Evolutionary conservation across 1,140 invertebrate genomes (phyloP).

Genomic region (Pentalonia nigronervosa): DNA sequence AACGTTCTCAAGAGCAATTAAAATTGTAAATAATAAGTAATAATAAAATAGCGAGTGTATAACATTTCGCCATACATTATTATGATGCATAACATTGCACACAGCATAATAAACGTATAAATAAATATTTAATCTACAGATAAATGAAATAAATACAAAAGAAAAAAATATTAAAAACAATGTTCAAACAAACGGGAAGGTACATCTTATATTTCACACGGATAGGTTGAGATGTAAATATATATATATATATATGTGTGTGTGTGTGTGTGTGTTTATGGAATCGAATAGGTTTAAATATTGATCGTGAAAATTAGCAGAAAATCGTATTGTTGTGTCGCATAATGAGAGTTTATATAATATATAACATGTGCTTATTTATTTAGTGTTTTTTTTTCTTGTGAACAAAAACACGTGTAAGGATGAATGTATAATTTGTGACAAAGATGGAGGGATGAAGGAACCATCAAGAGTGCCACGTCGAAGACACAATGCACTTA

Average conservation of each 20-base stretch:
- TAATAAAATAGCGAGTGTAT: background rate
- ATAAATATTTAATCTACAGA: background rate
- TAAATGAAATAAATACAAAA: background rate
- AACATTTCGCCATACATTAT: background rate
- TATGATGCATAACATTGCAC: background rate
- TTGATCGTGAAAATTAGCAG: conserved; percentile 19
- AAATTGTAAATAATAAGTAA: conserved; percentile 36
- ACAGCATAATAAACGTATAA: background rate
- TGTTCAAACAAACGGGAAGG: conserved; percentile 5
- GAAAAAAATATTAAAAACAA: background rate
- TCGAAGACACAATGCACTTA: conserved; percentile 43
- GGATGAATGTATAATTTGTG: background rate
- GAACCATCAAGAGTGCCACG: conserved; percentile 41
- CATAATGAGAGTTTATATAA: conserved; percentile 27
- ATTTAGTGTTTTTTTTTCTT: background rate
- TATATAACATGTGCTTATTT: conserved; percentile 46
- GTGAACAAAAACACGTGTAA: conserved; percentile 15
- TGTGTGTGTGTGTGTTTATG: too few species aligned
- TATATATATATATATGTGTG: too few species aligned
- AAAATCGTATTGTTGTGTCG: conserved; percentile 17
- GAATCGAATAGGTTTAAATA: background rate
- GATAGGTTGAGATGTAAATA: background rate
- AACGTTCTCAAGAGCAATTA: conserved; percentile 34
- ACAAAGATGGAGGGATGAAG: background rate
- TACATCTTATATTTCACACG: conserved; percentile 1